A percentile compares a stretch with the other conserved stretches of the same genome.
These are phyloP conservation scores for Hiodon alosoides DNA, from an alignment of 2,113 vertebrate species.

Conservation along the genomic window DNA sequence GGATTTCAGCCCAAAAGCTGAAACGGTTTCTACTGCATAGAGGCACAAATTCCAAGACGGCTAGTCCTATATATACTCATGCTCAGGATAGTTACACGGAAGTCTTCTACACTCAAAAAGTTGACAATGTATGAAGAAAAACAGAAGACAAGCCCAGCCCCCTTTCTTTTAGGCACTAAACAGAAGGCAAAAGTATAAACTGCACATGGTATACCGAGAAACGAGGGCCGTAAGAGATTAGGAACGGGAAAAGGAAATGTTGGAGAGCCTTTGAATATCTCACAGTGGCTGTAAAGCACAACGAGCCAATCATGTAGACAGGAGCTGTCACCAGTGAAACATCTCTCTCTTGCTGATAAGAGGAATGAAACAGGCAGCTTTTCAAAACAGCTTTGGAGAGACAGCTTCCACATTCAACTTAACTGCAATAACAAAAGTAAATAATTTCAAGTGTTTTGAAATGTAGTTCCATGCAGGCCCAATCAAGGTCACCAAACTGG, in stretches of 20 bases:
- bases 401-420: neutral
- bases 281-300: neutral
- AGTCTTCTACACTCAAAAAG: neutral
- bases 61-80: neutral
- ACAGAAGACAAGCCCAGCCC: neutral
- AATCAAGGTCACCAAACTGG: too few relatives aligned
- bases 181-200: neutral
- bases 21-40: neutral
- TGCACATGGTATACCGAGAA: too few relatives aligned
- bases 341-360: neutral
- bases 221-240: neutral
- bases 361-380: neutral
- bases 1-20: neutral
- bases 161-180: neutral
- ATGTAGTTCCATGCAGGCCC: neutral
- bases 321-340: neutral
- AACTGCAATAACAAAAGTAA: neutral
- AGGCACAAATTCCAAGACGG: neutral
- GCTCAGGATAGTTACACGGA: neutral
- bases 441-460: neutral
- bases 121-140: too few relatives aligned
- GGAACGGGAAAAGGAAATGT: neutral
- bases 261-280: constrained; percentile 4
- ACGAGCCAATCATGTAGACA: neutral
- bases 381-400: neutral